Evolutionary conservation across 2,888 invertebrate genomes (phyloP).

Genomic region (Thyatira batis): DNA sequence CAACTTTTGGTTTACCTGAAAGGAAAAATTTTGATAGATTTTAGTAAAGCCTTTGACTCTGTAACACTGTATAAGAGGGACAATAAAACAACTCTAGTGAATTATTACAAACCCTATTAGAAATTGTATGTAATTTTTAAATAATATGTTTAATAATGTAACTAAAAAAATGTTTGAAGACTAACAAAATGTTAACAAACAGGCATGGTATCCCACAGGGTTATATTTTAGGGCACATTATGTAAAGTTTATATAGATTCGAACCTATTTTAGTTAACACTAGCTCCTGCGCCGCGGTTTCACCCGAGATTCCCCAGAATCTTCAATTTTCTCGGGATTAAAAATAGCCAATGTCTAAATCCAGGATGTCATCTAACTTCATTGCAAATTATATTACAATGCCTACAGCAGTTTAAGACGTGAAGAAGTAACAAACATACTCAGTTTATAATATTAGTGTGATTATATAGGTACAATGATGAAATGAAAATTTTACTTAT

Average conservation of each 20-base stretch:
- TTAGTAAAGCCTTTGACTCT: background rate
- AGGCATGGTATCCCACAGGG: background rate
- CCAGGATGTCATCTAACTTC: too few species aligned
- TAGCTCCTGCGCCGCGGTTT: too few species aligned
- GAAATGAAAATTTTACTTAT: too few species aligned
- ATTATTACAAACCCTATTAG: background rate
- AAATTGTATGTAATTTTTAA: background rate
- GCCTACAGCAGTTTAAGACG: too few species aligned
- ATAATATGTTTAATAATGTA: background rate
- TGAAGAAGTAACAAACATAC: too few species aligned
- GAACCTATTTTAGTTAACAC: background rate
- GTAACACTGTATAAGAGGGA: too few species aligned
- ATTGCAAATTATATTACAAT: too few species aligned
- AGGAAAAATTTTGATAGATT: background rate
- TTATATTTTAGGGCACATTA: slow-evolving; percentile 4
- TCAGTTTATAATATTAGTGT: too few species aligned
- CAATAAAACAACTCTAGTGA: background rate
- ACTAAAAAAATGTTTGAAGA: background rate
- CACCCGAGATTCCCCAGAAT: background rate
- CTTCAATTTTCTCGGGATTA: too few species aligned
- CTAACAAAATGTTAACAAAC: background rate
- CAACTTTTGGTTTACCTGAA: background rate
- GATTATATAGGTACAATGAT: too few species aligned
- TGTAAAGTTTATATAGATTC: slow-evolving; percentile 14
- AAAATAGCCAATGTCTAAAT: too few species aligned